These are phyloP conservation scores for Chelonus formosanus DNA, from an alignment of 2,888 invertebrate species.

Conservation along the genomic window DNA sequence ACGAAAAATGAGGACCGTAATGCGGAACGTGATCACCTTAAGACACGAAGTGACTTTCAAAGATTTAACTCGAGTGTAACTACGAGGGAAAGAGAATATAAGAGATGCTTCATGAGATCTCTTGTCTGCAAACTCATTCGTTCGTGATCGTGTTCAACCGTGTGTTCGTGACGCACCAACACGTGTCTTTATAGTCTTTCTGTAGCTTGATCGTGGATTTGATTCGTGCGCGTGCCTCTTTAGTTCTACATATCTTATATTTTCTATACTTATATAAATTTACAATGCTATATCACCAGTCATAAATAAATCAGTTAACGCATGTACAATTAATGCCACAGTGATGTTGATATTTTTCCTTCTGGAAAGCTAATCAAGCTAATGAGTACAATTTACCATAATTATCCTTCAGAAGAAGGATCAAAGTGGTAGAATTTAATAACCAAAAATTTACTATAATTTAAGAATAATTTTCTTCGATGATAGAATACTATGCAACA, in stretches of 20 bases:
- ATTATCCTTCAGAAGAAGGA: too few relatives aligned
- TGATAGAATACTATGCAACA: too few relatives aligned
- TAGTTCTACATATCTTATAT: conserved; percentile 2
- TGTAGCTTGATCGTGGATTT: conserved; percentile 29
- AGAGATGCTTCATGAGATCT: conserved; percentile 5
- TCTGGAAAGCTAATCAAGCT: too few relatives aligned
- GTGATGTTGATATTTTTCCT: too few relatives aligned
- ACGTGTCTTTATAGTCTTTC: conserved; percentile 28
- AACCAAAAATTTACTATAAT: too few relatives aligned
- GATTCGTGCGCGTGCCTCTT: conserved; percentile 25
- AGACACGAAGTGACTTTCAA: conserved; percentile 39
- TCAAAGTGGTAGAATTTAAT: too few relatives aligned
- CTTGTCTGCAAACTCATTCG: conserved; percentile 32
- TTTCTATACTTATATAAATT: too few relatives aligned
- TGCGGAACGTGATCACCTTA: conserved; percentile 45
- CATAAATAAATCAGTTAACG: too few relatives aligned
- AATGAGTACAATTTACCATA: too few relatives aligned
- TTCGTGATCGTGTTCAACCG: conserved; percentile 37
- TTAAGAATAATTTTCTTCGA: too few relatives aligned
- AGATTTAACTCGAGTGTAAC: conserved; percentile 31
- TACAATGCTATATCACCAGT: too few relatives aligned
- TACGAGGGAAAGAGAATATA: conserved; percentile 22
- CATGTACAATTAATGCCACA: too few relatives aligned
- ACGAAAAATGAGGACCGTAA: conserved; percentile 34
- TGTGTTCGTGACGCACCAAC: conserved; percentile 36